Evolutionary conservation across 2,797 vertebrate genomes (phyloP).

Genomic region (Pangasius mekongensis): DNA sequence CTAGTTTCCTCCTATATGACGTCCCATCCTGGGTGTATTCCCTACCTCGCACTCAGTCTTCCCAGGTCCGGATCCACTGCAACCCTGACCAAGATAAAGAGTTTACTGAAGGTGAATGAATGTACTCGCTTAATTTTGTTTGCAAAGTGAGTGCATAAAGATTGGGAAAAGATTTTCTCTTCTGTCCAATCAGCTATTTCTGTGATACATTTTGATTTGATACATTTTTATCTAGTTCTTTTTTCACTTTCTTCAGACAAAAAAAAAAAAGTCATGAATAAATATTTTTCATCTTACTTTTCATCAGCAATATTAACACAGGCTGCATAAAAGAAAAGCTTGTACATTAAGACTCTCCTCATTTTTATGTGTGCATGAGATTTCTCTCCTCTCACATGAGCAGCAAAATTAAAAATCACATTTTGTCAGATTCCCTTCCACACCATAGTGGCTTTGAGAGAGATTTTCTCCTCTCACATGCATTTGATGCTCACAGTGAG

Average conservation of each 20-base stretch:
- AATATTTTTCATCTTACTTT: not conserved
- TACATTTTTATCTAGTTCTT: not conserved
- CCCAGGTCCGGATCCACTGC: not conserved
- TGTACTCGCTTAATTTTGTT: not conserved
- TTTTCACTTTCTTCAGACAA: not conserved
- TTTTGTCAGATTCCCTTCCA: slow-evolving; percentile 6
- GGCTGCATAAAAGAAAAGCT: not conserved
- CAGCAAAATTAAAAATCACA: not conserved
- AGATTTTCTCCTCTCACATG: slow-evolving; percentile 29
- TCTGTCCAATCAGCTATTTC: not conserved
- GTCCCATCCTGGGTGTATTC: not conserved
- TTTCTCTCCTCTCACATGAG: not conserved
- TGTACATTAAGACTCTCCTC: not conserved
- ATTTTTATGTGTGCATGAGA: not conserved
- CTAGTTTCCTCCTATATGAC: not conserved
- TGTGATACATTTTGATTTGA: not conserved
- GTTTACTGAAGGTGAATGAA: not conserved
- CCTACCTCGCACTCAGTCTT: not conserved
- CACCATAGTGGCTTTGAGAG: not conserved
- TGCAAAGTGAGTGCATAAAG: not conserved
- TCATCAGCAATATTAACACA: not conserved
- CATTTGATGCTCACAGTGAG: slow-evolving; percentile 36
- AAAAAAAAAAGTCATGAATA: not conserved
- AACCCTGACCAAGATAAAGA: not conserved
- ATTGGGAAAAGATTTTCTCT: not conserved